Evolutionary conservation across 2,888 invertebrate genomes (phyloP).

Genomic region (Clivina fossor): DNA sequence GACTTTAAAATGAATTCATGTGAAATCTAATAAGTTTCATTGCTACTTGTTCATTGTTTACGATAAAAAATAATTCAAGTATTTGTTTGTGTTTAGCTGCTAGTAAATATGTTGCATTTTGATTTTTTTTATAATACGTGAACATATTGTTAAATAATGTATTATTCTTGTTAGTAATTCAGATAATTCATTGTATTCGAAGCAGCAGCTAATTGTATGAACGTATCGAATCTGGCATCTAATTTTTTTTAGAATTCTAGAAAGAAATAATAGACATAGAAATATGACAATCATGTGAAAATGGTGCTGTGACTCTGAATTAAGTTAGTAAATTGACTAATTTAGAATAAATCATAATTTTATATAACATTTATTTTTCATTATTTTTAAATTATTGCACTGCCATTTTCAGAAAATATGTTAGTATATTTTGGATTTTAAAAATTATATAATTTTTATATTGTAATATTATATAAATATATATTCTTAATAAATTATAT

Average conservation of each 20-base stretch:
- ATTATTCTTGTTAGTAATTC: conserved; percentile 10
- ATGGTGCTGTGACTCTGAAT: conserved; percentile 34
- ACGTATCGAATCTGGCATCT: conserved; percentile 16
- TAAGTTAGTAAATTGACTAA: conserved; percentile 28
- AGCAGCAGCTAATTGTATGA: conserved; percentile 17
- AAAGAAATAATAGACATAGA: conserved; percentile 5
- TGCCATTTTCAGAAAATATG: conserved; percentile 31
- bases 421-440: conserved; percentile 25
- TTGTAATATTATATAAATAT: conserved; percentile 29
- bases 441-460: conserved; percentile 30
- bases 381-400: conserved; percentile 33
- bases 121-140: background rate
- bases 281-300: conserved; percentile 32
- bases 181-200: conserved; percentile 2
- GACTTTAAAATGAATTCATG: conserved; percentile 6
- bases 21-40: too few relatives aligned
- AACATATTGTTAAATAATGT: conserved; percentile 11
- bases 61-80: conserved; percentile 12
- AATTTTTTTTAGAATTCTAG: conserved; percentile 19
- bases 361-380: conserved; percentile 31
- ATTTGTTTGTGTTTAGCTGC: too few relatives aligned
- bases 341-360: conserved; percentile 35
- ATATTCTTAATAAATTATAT: conserved; percentile 29
- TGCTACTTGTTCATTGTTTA: conserved; percentile 17
- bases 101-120: conserved; percentile 5